These are phyloP conservation scores for Tholera decimalis DNA, from an alignment of 2,888 invertebrate genomes.

Conservation along the genomic window DNA sequence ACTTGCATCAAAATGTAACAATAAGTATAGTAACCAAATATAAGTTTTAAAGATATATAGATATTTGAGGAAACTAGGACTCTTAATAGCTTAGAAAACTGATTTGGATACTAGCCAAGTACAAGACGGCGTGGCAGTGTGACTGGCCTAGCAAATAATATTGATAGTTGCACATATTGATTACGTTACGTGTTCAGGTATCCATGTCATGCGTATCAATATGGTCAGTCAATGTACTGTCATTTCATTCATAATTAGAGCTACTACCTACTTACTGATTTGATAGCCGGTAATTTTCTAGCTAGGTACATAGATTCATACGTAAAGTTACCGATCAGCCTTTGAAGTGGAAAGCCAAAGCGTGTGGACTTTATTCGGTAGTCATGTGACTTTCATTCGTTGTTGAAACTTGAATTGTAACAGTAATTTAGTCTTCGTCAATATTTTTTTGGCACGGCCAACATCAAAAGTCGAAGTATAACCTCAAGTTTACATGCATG, in stretches of 20 bases:
- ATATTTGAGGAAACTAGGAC: no score
- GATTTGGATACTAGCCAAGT: not conserved
- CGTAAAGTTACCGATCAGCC: not conserved
- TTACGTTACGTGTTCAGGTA: slow-evolving; percentile 12
- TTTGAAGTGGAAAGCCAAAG: not conserved
- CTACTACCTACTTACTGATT: slow-evolving; percentile 11
- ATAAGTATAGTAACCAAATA: no score
- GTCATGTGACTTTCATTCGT: not conserved
- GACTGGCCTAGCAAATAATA: slow-evolving; percentile 7
- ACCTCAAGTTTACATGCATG: not conserved
- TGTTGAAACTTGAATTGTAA: not conserved
- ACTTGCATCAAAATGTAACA: no score
- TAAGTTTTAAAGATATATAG: no score
- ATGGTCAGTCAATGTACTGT: slow-evolving; percentile 19
- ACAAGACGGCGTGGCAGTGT: slow-evolving; percentile 4
- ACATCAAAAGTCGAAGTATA: not conserved
- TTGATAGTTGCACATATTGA: slow-evolving; percentile 5
- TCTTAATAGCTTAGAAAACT: no score
- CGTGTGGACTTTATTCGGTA: not conserved
- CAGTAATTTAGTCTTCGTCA: not conserved
- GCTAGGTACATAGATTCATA: not conserved
- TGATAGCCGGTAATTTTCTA: not conserved
- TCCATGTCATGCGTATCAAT: slow-evolving; percentile 16
- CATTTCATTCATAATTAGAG: slow-evolving; percentile 27
- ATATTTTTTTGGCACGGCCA: no score